Conservation (phyloP, 2,113 vertebrate species). For the Leptobrachium ailaonicum region DNA sequence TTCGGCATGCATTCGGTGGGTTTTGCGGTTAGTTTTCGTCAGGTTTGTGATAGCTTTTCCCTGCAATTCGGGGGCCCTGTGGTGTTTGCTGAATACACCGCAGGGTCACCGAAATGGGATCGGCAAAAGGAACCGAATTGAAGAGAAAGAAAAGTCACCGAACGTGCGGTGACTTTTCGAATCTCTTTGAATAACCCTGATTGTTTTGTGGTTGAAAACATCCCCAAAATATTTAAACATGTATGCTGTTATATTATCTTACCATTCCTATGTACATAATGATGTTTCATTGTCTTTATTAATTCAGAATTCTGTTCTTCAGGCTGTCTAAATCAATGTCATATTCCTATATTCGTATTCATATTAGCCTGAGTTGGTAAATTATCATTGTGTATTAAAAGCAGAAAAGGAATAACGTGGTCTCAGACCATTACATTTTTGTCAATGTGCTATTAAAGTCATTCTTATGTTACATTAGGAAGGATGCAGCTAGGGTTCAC, state of each 20-base stretch:
- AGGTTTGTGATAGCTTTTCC: too few species aligned
- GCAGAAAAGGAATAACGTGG: not conserved
- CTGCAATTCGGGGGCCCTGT: too few species aligned
- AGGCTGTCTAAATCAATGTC: not conserved
- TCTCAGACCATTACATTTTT: slow-evolving; percentile 60
- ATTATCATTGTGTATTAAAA: slow-evolving; percentile 23
- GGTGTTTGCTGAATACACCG: too few species aligned
- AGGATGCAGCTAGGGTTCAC: slow-evolving; percentile 53
- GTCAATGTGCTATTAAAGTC: slow-evolving; percentile 47
- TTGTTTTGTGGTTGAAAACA: too few species aligned
- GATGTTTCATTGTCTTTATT: not conserved
- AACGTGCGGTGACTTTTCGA: too few species aligned
- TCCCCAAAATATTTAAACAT: too few species aligned
- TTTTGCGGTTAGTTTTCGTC: too few species aligned
- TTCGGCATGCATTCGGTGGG: too few species aligned
- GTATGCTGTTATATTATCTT: not conserved
- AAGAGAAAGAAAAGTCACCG: too few species aligned
- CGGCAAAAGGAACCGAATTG: too few species aligned
- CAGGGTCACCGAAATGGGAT: too few species aligned
- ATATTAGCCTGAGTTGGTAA: slow-evolving; percentile 5
- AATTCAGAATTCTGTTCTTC: not conserved
- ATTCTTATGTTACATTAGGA: slow-evolving; percentile 1
- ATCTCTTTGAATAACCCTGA: too few species aligned
- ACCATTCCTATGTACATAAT: not conserved
- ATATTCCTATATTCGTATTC: not conserved